These are phyloP conservation scores for Semicossyphus pulcher DNA, from an alignment of 2,113 vertebrate species.

Conservation along the genomic window DNA sequence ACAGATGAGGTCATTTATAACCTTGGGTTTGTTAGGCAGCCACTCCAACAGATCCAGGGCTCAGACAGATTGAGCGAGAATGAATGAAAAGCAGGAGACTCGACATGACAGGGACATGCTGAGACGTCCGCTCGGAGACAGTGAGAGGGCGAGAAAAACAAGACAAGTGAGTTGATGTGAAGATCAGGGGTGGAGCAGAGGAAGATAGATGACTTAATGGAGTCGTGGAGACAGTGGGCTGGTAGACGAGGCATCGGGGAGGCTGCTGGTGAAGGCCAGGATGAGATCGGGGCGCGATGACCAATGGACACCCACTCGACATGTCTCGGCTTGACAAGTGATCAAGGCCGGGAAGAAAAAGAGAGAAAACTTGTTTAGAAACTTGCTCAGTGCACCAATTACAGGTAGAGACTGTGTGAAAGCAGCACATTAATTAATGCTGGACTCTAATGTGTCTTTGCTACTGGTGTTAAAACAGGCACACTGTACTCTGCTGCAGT, in stretches of 20 bases:
- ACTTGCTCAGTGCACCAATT: conserved; percentile 52
- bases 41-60: background rate
- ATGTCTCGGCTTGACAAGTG: conserved; percentile 72
- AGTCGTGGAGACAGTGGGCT: conserved; percentile 79
- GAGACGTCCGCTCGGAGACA: conserved; percentile 46
- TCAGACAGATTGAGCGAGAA: conserved; percentile 29
- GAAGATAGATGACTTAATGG: conserved; percentile 85
- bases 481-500: background rate
- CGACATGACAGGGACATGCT: conserved; percentile 44
- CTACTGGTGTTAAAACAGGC: background rate
- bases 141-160: conserved; percentile 56
- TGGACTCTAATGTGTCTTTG: background rate
- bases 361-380: conserved; percentile 36
- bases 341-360: conserved; percentile 67
- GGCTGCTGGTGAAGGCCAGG: conserved; percentile 74
- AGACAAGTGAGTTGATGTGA: conserved; percentile 73
- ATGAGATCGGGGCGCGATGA: conserved; percentile 74
- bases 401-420: background rate
- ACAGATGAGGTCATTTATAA: conserved; percentile 40
- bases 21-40: conserved; percentile 9
- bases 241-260: conserved; percentile 81
- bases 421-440: conserved; percentile 36
- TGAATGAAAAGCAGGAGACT: conserved; percentile 40
- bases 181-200: conserved; percentile 77
- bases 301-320: conserved; percentile 73